Base-by-base conservation (phyloP, 2,888 invertebrate genomes). In the Habrosyne pyritoides region DNA sequence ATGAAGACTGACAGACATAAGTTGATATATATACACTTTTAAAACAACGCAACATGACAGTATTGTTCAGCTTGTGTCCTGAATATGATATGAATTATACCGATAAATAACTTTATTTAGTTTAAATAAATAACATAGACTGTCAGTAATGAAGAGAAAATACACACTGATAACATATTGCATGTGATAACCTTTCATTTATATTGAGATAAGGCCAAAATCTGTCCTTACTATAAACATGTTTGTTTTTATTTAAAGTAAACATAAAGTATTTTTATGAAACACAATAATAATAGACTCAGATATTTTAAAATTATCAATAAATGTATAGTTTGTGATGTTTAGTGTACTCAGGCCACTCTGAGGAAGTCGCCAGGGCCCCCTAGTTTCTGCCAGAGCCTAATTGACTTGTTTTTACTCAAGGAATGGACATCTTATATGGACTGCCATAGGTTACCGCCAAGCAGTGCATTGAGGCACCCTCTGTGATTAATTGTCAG, bases 171-270 rank as follows among this genome's bases (percentile, higher is more conserved):
- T 83, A 85, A 77, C 71, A 72, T 67, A 65, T 66, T 67, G 58
- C 67, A 56, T 52, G 52, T 69, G 84, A 86, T 86, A 86, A 86
- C 86, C 85, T 81, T 77, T 73, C 59, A 63, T 75, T 73, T 72
- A 69, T 64, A 64, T 60, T 54, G 55, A 65, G 83, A 84, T 84
- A 86, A 76, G 61, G 56, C 63, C 57, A 62, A 77, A 82, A 82
- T 80, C 78, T 69, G 75, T 70, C 65, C 57, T 59, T 66, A 64
- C 69, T 71, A 69, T 71, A 79, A 83, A 78, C 76, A 79, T 64
- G 56, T 69, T 65, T 68, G 58, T 66, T 63, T 66, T 66, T 54
- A 61, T 66, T 59, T 60, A 57, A 53, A 59, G 12, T 24, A 52
- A 54, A 57, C 55, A 53, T 53, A 28, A 10, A 18, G 2, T 8